Evolutionary conservation across 2,797 vertebrate genomes (phyloP).

Genomic region (Fringilla coelebs): DNA sequence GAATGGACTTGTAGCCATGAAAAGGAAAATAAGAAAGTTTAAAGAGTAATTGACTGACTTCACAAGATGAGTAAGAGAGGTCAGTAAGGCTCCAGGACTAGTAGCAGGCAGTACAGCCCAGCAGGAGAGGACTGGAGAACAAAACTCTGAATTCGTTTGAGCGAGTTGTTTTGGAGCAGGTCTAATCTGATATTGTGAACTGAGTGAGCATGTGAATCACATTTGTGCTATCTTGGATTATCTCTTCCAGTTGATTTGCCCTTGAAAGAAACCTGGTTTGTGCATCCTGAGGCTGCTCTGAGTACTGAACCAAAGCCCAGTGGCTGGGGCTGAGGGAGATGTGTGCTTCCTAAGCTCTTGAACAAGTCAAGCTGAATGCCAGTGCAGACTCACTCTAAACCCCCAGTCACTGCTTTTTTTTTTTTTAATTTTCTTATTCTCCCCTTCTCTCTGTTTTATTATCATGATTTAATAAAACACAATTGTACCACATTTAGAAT

Average conservation of each 20-base stretch:
- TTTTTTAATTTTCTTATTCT: neutral
- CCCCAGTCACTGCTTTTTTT: accelerated
- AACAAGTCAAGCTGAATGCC: neutral
- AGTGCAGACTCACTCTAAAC: neutral
- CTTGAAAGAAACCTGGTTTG: neutral
- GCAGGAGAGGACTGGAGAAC: neutral
- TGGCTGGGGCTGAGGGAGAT: neutral
- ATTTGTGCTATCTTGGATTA: neutral
- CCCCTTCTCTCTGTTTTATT: neutral
- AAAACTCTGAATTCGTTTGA: neutral
- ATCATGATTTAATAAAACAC: neutral
- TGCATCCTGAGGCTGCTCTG: neutral
- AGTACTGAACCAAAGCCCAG: neutral
- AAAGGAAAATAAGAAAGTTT: neutral
- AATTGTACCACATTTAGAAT: neutral
- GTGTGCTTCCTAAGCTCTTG: neutral
- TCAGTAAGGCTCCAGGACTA: neutral
- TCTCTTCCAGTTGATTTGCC: neutral
- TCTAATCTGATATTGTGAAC: neutral
- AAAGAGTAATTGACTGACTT: neutral
- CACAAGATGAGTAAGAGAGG: neutral
- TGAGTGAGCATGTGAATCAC: neutral
- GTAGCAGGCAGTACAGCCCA: neutral
- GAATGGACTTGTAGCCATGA: neutral
- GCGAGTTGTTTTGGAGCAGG: neutral